Evolutionary conservation across 2,797 vertebrate genomes (phyloP), one percentile per base, ranked within the genome.

Genomic region (Cynopterus sphinx): DNA sequence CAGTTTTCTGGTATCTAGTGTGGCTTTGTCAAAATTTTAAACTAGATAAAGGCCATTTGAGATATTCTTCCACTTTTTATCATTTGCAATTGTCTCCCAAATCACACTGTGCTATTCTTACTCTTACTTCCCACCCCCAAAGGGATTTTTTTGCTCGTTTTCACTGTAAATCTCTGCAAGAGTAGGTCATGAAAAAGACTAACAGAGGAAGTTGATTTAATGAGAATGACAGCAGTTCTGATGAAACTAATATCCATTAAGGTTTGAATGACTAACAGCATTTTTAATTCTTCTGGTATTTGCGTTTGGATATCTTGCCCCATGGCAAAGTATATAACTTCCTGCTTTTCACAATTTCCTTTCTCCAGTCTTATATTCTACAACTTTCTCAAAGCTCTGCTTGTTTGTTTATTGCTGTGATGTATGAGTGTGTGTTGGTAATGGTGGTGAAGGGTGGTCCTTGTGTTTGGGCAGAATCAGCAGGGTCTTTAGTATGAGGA

Each of bases 271-370:
- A 96, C 90, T 91, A 85, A 87, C 2, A 71, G 24, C 49, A 51
- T 83, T 93, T 93, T 78, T 41, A 92, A 92, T 83, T 88, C 67
- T 87, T 92, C n/a, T 55, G 39, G 59, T 75, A 83, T 71, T 96
- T 95, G 33, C 33, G 65, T 90, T 94, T 70, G 39, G 28, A 90
- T 71, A 39, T 90, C 75, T 93, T 95, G 57, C 13, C n/a, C 53
- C 36, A 24, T 68, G 85, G 77, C 77, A 71, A 85, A 95, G 49
- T 82, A 12, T 51, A 51, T 81, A 46, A 51, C 39, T 85, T 85
- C 12, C 61, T 83, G 43, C 67, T 73, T 92, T 95, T 63, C 70
- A 13, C 4, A 10, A 36, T 13, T 67, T 70, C 33, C 57, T 77
- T 83, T 79, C 22, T 92, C 59, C 11, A 71, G 6, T 3, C 68